Base-by-base conservation (phyloP, 2,888 invertebrate genomes). In the Fragum sueziense region DNA sequence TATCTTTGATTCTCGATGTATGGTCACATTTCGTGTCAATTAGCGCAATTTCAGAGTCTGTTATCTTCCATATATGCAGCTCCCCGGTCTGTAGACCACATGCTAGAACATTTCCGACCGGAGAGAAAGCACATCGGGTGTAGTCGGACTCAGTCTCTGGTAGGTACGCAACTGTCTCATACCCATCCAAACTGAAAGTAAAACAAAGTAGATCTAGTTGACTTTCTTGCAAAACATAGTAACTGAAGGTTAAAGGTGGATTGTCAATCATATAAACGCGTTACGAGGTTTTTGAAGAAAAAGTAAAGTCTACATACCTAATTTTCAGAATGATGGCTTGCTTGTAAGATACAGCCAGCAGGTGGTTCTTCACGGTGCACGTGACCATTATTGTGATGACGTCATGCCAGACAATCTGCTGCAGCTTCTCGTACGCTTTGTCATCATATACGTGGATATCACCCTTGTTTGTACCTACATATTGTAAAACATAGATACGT, bases 1-100 rank as follows among this genome's bases (percentile, higher is more conserved):
- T 71, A 33, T 79, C 79, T 52, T 71, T 71, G 14, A 79, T 68
- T n/a, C 54, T 37, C 27, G 79, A 47, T 20, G 74, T 75, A 37
- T 79, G 79, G 1, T 34, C 51, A n/a, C 75, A 61, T 29, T 70
- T 54, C 1, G 67, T 71, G 7, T 14, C 54, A 3, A 20, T 0
- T 11, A 65, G 47, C 0, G 59, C 29, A 17, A 72, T 68, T 14
- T 65, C 47, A n/a, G 25, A 54, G 37, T 67, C 75, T 31, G 69
- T 37, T 31, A 79, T 67, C 41, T 71, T 75, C 79, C 74, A 79
- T 31, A 75, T n/a, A 27, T 52, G 34, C 25, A 79, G 31, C 33
- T 75, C 67, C 27, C 79, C 79, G 41, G 67, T 71, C 33, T 79
- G 68, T 22, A 68, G 17, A 17, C 79, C 74, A 4, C 57, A 67